A percentile compares a stretch with the other conserved stretches of the same genome.
Evolutionary conservation across 2,888 invertebrate genomes (phyloP).

Genomic region (Xylota segnis): DNA sequence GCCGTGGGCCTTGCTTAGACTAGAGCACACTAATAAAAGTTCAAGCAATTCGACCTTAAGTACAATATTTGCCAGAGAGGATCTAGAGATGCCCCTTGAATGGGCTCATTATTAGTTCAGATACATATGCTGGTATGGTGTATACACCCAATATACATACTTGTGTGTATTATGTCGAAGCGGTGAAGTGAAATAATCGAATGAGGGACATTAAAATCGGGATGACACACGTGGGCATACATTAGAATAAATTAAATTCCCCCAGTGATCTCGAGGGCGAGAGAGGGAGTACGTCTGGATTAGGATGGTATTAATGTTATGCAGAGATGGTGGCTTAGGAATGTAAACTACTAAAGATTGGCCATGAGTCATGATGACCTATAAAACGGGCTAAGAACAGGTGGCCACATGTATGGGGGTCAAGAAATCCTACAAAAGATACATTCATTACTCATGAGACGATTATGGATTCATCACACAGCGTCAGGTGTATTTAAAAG

Average conservation of each 20-base stretch:
- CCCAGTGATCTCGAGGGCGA: too few species aligned
- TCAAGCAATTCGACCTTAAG: constrained; percentile 38
- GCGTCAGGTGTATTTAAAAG: background rate
- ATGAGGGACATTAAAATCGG: constrained; percentile 30
- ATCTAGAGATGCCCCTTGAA: constrained; percentile 2
- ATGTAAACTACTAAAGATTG: background rate
- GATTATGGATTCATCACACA: background rate
- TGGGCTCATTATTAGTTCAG: constrained; percentile 3
- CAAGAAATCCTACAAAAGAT: background rate
- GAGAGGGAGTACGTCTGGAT: background rate
- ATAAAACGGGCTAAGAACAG: background rate
- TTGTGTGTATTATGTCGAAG: constrained; percentile 10
- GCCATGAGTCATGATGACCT: background rate
- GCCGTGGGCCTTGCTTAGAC: constrained; percentile 30
- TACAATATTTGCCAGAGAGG: background rate
- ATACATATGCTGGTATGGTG: background rate
- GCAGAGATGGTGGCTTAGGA: background rate
- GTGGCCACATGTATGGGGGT: background rate
- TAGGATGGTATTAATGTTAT: constrained; percentile 2
- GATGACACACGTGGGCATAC: constrained; percentile 45
- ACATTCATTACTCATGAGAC: background rate
- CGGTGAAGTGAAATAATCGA: constrained; percentile 32
- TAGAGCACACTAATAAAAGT: constrained; percentile 46
- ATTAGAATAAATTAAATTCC: constrained; percentile 37
- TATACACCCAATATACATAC: constrained; percentile 16